Base-by-base conservation (phyloP, 2,888 invertebrate genomes). In the Neocrepidodera transversa region DNA sequence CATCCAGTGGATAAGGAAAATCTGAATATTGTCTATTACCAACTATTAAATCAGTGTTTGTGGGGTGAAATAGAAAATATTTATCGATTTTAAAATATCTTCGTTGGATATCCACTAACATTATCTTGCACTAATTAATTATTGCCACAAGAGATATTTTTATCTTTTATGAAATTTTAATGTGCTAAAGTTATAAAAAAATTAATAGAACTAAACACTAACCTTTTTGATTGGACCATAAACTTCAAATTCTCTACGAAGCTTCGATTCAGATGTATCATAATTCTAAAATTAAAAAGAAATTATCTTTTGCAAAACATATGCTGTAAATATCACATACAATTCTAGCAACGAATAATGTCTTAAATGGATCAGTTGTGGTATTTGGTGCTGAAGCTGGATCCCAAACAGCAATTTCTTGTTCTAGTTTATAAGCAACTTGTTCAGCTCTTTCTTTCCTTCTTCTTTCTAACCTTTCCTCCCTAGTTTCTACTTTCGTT, bases 141-240 rank as follows among this genome's bases (percentile, higher is more conserved):
- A 53, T 58, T 58, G 56, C 56, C 58, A 60, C 49, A 57, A 58
- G 60, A 57, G 56, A 59, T 45, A 55, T 17, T 36, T 20, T 35
- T 20, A 50, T 50, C 62, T 53, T 36, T 40, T 48, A 40, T 64
- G 62, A 14, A 60, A 57, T 60, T n/a, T 63, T 66, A 18, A 36
- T 35, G 58, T 45, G 45, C 45, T 30, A 30, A 4, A 30, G 30
- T 30, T 23, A 23, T 23, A 23, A 38, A 38, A 38, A 38, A 32
- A 5, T 56, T 10, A 16, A 59, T 13, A 45, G 36, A 28, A 48
- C 2, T 16, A 38, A 23, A 51, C 30, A 66, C 68, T 61, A 81
- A 95, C 95, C 86, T 96, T 97, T 86, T 95, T 96, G 67, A 99
- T 96, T 7, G 95, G 87, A 11, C 99, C 99, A 80, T 97, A 99